Conservation (phyloP, 1,140 invertebrate species). For the Cylas formicarius region DNA sequence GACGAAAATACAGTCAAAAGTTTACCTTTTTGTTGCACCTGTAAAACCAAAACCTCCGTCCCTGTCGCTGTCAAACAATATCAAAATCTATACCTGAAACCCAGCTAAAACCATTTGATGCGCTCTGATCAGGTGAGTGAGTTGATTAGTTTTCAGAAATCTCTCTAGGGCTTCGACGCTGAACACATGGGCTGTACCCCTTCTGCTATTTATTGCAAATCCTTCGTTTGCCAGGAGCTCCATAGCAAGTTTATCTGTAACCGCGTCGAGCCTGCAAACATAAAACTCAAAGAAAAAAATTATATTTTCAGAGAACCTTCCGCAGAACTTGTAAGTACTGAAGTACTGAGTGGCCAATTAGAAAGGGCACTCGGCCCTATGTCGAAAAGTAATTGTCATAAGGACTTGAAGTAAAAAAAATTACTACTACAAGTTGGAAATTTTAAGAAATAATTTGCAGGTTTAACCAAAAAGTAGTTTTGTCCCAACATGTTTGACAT, state of each 20-base stretch:
- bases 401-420: too few relatives aligned
- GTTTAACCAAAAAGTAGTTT: too few relatives aligned
- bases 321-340: too few relatives aligned
- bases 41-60: slow-evolving; percentile 5
- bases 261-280: slow-evolving; percentile 21
- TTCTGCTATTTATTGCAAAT: slow-evolving; percentile 58
- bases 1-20: slow-evolving; percentile 64
- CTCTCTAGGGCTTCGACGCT: slow-evolving; percentile 56
- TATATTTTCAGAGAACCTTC: too few relatives aligned
- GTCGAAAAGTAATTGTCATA: too few relatives aligned
- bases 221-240: slow-evolving; percentile 55
- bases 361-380: too few relatives aligned
- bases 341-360: too few relatives aligned
- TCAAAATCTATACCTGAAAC: slow-evolving; percentile 52
- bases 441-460: too few relatives aligned
- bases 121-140: slow-evolving; percentile 63
- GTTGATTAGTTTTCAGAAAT: slow-evolving; percentile 56
- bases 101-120: slow-evolving; percentile 66
- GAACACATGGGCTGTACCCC: slow-evolving; percentile 68
- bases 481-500: too few relatives aligned
- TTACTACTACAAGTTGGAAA: too few relatives aligned
- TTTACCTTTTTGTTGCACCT: slow-evolving; percentile 53
- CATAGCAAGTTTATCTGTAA: slow-evolving; percentile 46
- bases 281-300: neutral
- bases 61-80: neutral